These are phyloP conservation scores for Gymnoscopelus microlampas DNA, from an alignment of 2,797 vertebrate genomes.

Conservation along the genomic window DNA sequence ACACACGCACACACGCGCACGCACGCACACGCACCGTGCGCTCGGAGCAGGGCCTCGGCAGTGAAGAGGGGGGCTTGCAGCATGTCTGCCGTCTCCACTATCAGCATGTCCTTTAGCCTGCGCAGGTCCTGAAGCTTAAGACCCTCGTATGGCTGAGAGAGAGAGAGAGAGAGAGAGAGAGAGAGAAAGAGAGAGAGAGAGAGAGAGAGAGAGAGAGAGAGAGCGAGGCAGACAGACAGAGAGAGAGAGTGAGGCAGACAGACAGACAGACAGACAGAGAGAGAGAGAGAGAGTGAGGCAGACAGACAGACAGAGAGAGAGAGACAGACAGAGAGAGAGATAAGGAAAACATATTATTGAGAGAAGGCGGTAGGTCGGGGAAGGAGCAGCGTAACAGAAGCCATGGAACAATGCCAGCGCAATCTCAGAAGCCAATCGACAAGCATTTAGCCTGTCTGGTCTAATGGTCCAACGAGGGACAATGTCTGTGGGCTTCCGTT, in stretches of 20 bases:
- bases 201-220: neutral
- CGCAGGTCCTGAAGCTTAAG: conserved; percentile 95
- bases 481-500: no score
- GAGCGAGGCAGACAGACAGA: no score
- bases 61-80: conserved; percentile 98
- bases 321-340: neutral
- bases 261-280: no score
- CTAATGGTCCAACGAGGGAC: no score
- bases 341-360: no score
- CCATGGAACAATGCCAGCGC: no score
- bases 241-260: no score
- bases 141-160: conserved; percentile 93
- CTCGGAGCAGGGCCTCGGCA: conserved; percentile 96
- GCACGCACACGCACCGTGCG: conserved; percentile 84
- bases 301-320: conserved; percentile 3
- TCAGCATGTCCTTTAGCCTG: conserved; percentile 97
- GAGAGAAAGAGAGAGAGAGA: conserved; percentile 35
- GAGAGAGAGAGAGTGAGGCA: neutral
- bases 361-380: no score
- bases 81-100: conserved; percentile 99
- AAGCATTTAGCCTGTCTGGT: no score
- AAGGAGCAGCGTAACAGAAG: no score
- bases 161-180: conserved; percentile 14
- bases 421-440: no score
- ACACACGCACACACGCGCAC: conserved; percentile 9